Evolutionary conservation across 2,797 vertebrate species (phyloP).

Genomic region (Xenopus petersii): DNA sequence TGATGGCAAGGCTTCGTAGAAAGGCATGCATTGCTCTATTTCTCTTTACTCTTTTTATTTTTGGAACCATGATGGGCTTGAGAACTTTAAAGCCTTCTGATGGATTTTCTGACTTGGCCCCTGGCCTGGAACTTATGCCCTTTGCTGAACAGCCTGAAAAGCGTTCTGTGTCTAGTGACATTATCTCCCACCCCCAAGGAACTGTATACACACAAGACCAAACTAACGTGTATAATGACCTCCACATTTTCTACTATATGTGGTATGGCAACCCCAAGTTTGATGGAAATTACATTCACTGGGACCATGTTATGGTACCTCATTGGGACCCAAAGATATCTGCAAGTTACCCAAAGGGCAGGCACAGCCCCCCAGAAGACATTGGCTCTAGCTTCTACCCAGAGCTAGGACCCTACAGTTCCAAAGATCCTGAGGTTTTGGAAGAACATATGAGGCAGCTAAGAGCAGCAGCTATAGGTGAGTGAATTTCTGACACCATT

Average conservation of each 20-base stretch:
- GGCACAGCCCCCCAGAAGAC: constrained; percentile 83
- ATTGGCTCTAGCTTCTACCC: constrained; percentile 85
- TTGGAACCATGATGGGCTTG: constrained; percentile 85
- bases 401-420: constrained; percentile 81
- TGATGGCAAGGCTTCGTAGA: constrained; percentile 79
- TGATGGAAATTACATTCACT: constrained; percentile 79
- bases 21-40: constrained; percentile 80
- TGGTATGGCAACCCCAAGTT: constrained; percentile 79
- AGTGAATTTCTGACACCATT: constrained; percentile 2
- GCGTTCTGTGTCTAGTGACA: constrained; percentile 61
- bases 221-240: constrained; percentile 75
- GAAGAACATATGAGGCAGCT: constrained; percentile 87
- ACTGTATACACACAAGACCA: constrained; percentile 53
- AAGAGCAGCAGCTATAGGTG: constrained; percentile 80
- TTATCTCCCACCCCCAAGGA: constrained; percentile 61
- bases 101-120: constrained; percentile 75
- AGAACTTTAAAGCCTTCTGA: constrained; percentile 79
- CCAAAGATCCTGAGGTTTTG: constrained; percentile 77
- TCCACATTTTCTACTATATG: constrained; percentile 84
- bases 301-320: constrained; percentile 86
- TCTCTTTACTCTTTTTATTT: constrained; percentile 81
- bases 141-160: constrained; percentile 65
- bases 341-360: constrained; percentile 83
- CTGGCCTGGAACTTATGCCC: constrained; percentile 71
- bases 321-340: constrained; percentile 91